Evolutionary conservation across 1,140 invertebrate genomes (phyloP).

Genomic region (Bombus cullumanus): DNA sequence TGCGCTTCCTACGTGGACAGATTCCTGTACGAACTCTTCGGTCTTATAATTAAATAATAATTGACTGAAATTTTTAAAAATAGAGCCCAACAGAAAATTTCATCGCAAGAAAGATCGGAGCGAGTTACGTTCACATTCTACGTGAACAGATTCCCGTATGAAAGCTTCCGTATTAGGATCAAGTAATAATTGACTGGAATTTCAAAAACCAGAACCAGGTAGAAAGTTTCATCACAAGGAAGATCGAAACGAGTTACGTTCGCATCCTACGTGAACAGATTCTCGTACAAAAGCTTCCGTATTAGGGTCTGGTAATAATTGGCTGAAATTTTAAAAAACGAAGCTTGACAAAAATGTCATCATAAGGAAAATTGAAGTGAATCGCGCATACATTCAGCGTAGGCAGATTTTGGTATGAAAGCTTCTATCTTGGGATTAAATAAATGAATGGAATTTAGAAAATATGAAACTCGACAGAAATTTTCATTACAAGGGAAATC

Average conservation of each 20-base stretch:
- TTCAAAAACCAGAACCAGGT: background rate
- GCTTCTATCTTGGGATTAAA: background rate
- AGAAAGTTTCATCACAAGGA: background rate
- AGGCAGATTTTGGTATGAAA: background rate
- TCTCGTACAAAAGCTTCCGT: background rate
- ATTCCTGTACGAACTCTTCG: background rate
- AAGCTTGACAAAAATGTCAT: no score
- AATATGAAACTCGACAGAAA: background rate
- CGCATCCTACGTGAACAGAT: background rate
- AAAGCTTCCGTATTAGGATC: background rate
- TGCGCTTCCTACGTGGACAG: background rate
- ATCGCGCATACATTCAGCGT: no score
- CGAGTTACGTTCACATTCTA: background rate
- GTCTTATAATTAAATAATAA: background rate
- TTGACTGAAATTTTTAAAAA: background rate
- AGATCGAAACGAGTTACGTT: no score
- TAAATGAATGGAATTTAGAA: background rate
- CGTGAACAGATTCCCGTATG: background rate
- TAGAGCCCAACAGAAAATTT: no score
- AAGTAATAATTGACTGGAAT: background rate
- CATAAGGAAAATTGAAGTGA: no score
- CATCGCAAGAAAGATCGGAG: no score
- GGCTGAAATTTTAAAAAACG: background rate
- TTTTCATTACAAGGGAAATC: no score
- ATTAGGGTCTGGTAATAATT: background rate